Evolutionary conservation across 2,888 invertebrate species (phyloP).

Genomic region (Athrips mouffetella): DNA sequence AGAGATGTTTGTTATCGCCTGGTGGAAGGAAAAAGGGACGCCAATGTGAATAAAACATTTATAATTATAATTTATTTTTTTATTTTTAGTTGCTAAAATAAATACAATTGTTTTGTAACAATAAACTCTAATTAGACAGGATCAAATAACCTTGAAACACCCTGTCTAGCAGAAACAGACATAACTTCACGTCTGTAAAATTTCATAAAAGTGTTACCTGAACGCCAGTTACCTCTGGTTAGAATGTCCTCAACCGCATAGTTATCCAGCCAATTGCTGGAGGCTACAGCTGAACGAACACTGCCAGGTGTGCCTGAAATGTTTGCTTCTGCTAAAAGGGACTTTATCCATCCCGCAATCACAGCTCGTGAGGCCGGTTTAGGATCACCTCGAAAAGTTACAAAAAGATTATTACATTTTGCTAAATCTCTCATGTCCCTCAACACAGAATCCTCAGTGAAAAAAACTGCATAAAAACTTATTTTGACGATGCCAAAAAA

Average conservation of each 20-base stretch:
- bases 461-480: no score
- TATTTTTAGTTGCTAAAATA: neutral
- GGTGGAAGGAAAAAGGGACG: conserved; percentile 4
- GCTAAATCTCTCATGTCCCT: neutral
- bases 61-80: neutral
- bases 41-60: conserved; percentile 6
- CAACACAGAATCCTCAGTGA: no score
- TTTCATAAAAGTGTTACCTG: conserved; percentile 16
- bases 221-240: conserved; percentile 18
- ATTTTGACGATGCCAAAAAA: no score
- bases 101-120: neutral
- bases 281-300: conserved; percentile 20
- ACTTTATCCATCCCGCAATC: conserved; percentile 23
- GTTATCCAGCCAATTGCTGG: conserved; percentile 20
- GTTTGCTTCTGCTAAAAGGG: conserved; percentile 13
- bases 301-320: conserved; percentile 19
- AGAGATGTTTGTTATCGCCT: conserved; percentile 14
- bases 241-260: conserved; percentile 19
- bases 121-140: neutral
- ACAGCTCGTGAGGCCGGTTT: conserved; percentile 21
- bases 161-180: neutral
- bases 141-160: neutral
- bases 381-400: conserved; percentile 12
- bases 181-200: conserved; percentile 19
- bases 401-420: conserved; percentile 14